Percentiles rank a stretch among this genome's conserved stretches.
Evolutionary conservation across 2,113 vertebrate species (phyloP).

Genomic region (Ictidomys tridecemlineatus): DNA sequence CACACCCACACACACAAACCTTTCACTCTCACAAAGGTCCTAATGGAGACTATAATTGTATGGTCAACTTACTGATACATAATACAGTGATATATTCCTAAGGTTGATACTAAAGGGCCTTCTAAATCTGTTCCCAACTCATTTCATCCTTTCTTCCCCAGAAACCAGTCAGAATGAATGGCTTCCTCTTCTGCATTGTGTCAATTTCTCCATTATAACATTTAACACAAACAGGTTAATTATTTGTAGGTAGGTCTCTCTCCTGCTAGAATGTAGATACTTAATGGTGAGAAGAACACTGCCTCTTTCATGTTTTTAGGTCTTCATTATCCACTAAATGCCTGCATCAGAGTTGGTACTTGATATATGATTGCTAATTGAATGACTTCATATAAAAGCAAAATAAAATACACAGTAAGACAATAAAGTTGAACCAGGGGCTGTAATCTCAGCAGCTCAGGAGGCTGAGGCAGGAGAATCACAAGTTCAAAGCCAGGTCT

Average conservation of each 20-base stretch:
- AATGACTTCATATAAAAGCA: constrained; percentile 1
- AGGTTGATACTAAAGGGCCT: background rate
- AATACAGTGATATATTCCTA: background rate
- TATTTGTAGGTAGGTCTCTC: background rate
- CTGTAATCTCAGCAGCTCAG: too few species aligned
- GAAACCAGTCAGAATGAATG: background rate
- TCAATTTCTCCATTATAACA: background rate
- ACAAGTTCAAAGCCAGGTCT: too few species aligned
- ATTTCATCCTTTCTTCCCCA: background rate
- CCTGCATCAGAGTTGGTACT: background rate
- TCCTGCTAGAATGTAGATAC: background rate
- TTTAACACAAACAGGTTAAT: background rate
- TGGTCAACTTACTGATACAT: background rate
- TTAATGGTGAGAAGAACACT: background rate
- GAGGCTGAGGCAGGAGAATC: too few species aligned
- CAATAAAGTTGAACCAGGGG: background rate
- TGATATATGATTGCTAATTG: background rate
- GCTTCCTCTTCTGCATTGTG: background rate
- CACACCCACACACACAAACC: too few species aligned
- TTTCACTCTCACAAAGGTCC: background rate
- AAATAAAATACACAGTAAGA: constrained; percentile 21
- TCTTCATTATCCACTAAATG: background rate
- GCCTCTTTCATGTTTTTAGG: background rate
- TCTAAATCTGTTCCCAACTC: background rate
- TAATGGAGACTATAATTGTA: background rate